These are phyloP conservation scores for Acipenser oxyrinchus DNA, from an alignment of 2,797 vertebrate species.

Conservation along the genomic window DNA sequence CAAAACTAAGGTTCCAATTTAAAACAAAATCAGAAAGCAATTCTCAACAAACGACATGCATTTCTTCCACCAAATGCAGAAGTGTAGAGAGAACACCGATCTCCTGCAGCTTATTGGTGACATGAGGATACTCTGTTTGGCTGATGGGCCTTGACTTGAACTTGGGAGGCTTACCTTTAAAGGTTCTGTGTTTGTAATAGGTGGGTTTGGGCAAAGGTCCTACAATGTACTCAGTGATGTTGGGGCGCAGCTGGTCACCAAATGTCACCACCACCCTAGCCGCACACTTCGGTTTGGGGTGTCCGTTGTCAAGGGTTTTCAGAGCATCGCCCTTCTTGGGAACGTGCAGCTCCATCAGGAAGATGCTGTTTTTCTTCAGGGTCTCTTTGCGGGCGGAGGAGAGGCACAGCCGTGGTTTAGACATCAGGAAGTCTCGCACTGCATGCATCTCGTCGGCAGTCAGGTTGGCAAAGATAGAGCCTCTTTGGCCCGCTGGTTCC, in stretches of 20 bases:
- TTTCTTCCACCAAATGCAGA: too few relatives aligned
- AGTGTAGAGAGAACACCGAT: background rate
- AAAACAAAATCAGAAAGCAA: too few relatives aligned
- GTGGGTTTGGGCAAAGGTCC: constrained; percentile 46
- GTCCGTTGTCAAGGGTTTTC: constrained; percentile 28
- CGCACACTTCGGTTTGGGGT: constrained; percentile 28
- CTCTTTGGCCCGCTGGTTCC: background rate
- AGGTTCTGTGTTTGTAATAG: constrained; percentile 22
- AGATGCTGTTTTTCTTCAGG: constrained; percentile 49
- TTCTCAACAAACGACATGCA: too few relatives aligned
- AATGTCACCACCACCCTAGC: constrained; percentile 48
- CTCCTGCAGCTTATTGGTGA: constrained; percentile 24
- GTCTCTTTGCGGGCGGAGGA: accelerated
- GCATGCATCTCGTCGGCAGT: constrained; percentile 32
- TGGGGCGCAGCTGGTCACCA: constrained; percentile 41
- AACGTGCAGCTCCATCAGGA: constrained; percentile 53
- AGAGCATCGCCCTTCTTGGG: constrained; percentile 46
- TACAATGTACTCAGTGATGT: constrained; percentile 49
- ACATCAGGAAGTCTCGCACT: constrained; percentile 42
- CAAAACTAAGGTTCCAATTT: too few relatives aligned
- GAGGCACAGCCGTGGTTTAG: constrained; percentile 38
- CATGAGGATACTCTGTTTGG: constrained; percentile 25
- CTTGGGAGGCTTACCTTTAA: background rate
- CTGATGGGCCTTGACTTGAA: constrained; percentile 44
- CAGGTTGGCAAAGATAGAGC: constrained; percentile 43